Conservation (phyloP, 30 jellyfish, hydroid and myxozoan genomes). For the Thelohanellus kitauei region DNA sequence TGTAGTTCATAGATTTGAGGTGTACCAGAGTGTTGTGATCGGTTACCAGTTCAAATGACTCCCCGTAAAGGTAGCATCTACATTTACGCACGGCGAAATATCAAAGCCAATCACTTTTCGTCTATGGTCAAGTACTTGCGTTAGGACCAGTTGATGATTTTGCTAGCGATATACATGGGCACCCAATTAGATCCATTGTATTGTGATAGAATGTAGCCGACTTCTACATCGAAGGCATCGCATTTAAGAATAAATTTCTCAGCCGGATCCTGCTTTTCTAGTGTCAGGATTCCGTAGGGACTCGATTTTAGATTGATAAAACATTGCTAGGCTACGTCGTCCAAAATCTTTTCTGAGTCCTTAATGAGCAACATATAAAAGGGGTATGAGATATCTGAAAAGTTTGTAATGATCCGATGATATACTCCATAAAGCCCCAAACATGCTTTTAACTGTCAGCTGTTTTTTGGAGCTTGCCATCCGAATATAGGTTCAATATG, state of each 20-base stretch:
- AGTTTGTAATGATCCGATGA: slow-evolving; percentile 4
- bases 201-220: slow-evolving; percentile 22
- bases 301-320: slow-evolving; percentile 2
- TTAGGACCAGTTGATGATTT: slow-evolving; percentile 3
- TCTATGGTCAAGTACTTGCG: slow-evolving; percentile 3
- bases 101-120: background rate
- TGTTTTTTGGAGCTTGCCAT: slow-evolving; percentile 9
- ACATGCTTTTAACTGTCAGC: slow-evolving; percentile 2
- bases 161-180: slow-evolving; percentile 14
- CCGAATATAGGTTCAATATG: slow-evolving; percentile 3
- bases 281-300: slow-evolving; percentile 3
- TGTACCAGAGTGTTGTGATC: background rate
- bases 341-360: slow-evolving; percentile 3
- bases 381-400: slow-evolving; percentile 12
- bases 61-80: background rate
- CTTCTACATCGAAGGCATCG: slow-evolving; percentile 13
- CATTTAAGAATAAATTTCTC: slow-evolving; percentile 4
- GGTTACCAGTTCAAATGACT: background rate
- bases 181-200: background rate
- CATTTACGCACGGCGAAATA: background rate
- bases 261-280: slow-evolving; percentile 12
- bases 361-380: slow-evolving; percentile 1
- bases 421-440: slow-evolving; percentile 8
- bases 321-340: slow-evolving; percentile 2
- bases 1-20: too few species aligned